A percentile compares a stretch with the other conserved stretches of the same genome.
These are phyloP conservation scores for Lordiphosa stackelbergi DNA, from an alignment of 1,140 invertebrate genomes.

Conservation along the genomic window DNA sequence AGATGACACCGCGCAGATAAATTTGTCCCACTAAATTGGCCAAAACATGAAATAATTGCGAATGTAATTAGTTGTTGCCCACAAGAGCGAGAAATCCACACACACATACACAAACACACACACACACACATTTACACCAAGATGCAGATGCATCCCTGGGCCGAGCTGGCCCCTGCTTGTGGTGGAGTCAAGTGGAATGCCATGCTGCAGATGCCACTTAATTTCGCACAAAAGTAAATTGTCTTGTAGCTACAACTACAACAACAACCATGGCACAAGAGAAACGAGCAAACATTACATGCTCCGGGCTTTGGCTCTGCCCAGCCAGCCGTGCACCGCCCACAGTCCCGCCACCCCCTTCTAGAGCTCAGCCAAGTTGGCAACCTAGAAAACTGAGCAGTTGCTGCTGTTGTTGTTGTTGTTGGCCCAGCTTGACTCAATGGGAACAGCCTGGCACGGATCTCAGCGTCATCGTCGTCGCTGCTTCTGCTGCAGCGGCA, in stretches of 20 bases:
- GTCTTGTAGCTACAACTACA: conserved; percentile 72
- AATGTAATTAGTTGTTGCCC: conserved; percentile 77
- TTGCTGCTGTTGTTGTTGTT: conserved; percentile 4
- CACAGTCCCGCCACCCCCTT: conserved; percentile 5
- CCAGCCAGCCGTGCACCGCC: conserved; percentile 26
- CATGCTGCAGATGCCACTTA: conserved; percentile 75
- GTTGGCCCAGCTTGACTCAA: conserved; percentile 49
- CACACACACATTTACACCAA: conserved; percentile 2
- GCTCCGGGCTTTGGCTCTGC: conserved; percentile 42
- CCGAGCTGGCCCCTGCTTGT: conserved; percentile 16
- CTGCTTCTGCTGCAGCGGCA: no score
- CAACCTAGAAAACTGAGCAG: conserved; percentile 53
- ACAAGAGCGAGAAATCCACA: conserved; percentile 64
- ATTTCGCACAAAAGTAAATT: conserved; percentile 77
- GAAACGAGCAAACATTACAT: conserved; percentile 70
- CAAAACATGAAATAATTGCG: conserved; percentile 78
- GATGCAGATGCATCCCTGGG: conserved; percentile 20
- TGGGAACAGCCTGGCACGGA: conserved; percentile 57
- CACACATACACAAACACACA: conserved; percentile 19
- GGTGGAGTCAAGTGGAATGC: conserved; percentile 74
- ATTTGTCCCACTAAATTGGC: conserved; percentile 77
- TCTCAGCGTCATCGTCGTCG: conserved; percentile 29
- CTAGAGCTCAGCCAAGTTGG: conserved; percentile 24
- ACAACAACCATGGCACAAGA: conserved; percentile 63
- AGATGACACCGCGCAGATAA: conserved; percentile 77